Percentiles rank a stretch among this genome's conserved stretches.
These are phyloP conservation scores for Watsonalla cultraria DNA, from an alignment of 2,888 invertebrate species.

Conservation along the genomic window DNA sequence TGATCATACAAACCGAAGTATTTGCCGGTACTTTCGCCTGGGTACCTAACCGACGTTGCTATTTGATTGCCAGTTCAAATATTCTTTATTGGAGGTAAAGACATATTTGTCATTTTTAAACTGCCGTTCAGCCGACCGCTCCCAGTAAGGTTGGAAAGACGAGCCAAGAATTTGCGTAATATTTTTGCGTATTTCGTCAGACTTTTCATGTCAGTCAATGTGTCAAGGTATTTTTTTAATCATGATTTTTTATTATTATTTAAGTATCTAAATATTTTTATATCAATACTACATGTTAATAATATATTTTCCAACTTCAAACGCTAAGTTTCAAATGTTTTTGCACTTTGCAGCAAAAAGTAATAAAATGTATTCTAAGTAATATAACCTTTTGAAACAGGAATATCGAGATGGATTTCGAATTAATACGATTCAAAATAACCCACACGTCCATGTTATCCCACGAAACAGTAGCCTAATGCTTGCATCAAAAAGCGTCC, in stretches of 20 bases:
- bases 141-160: not conserved
- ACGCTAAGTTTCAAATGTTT: too few species aligned
- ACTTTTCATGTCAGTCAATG: too few species aligned
- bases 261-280: too few species aligned
- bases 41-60: not conserved
- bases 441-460: conserved; percentile 14
- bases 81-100: not conserved
- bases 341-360: too few species aligned
- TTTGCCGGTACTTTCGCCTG: not conserved
- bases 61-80: not conserved
- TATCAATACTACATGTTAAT: too few species aligned
- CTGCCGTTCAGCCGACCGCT: not conserved
- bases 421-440: conserved; percentile 15
- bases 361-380: too few species aligned
- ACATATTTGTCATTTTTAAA: not conserved
- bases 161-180: not conserved
- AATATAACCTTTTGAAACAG: too few species aligned
- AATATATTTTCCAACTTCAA: too few species aligned
- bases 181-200: too few species aligned
- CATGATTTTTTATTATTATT: too few species aligned
- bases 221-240: too few species aligned
- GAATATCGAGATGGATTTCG: too few species aligned
- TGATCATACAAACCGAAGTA: conserved; percentile 1
- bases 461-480: conserved; percentile 23
- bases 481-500: conserved; percentile 18